Percentiles rank a stretch among this genome's conserved stretches.
Evolutionary conservation across 2,888 invertebrate species (phyloP).

Genomic region (Epirrhoe alternata): DNA sequence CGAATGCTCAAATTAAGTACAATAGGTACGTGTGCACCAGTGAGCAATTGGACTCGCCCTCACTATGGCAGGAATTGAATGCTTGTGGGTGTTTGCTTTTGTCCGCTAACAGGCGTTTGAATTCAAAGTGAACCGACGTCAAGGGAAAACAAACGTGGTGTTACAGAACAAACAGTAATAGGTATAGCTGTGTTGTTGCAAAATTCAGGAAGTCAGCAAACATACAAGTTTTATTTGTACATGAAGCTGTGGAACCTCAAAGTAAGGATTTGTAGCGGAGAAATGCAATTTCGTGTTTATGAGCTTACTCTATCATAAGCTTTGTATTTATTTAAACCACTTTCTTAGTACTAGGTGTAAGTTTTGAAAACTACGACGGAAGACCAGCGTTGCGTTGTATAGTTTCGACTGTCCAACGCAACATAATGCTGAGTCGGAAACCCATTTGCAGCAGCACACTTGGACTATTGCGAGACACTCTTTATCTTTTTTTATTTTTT

Average conservation of each 20-base stretch:
- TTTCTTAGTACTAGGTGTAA: not conserved
- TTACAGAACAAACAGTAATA: conserved; percentile 19
- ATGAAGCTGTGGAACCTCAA: conserved; percentile 16
- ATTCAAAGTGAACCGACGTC: conserved; percentile 20
- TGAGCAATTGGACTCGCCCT: conserved; percentile 5
- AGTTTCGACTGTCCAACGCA: too few relatives aligned
- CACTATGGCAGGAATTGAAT: conserved; percentile 12
- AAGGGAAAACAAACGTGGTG: conserved; percentile 23
- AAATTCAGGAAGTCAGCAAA: conserved; percentile 23
- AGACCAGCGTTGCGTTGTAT: too few relatives aligned
- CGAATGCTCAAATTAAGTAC: not conserved
- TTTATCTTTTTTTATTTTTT: too few relatives aligned
- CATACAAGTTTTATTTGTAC: conserved; percentile 22
- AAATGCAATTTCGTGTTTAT: conserved; percentile 5
- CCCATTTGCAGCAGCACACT: too few relatives aligned
- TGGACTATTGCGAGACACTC: too few relatives aligned
- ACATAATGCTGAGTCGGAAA: too few relatives aligned
- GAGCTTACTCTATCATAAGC: not conserved
- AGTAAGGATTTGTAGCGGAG: conserved; percentile 1
- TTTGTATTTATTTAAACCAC: not conserved
- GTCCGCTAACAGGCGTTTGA: conserved; percentile 25
- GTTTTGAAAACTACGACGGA: too few relatives aligned
- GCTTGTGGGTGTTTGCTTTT: conserved; percentile 21
- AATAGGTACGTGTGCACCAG: not conserved
- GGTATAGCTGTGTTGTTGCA: conserved; percentile 9